phyloP scores from a whole-genome alignment of 92 coral and sea anemone species.

The Diadumene lineata region DNA sequence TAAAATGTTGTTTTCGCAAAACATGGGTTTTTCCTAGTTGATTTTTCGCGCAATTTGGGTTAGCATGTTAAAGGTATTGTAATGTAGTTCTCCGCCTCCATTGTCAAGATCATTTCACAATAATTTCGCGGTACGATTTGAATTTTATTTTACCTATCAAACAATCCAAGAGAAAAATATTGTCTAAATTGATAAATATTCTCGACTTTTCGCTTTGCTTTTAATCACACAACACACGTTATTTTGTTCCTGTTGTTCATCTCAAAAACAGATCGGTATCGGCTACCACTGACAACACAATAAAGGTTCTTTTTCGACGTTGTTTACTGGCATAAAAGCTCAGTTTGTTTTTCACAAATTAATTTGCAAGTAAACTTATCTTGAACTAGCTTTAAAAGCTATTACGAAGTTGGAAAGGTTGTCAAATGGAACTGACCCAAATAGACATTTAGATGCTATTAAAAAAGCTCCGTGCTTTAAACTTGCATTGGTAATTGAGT shows the following conservation, averaged over 20 bases:
- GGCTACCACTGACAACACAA: conserved; percentile 5
- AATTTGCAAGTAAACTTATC: conserved; percentile 43
- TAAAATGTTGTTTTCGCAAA: conserved; percentile 3
- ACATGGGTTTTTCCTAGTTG: not conserved
- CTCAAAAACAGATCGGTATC: conserved; percentile 14
- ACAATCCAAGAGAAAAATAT: not conserved
- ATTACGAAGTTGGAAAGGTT: conserved; percentile 30
- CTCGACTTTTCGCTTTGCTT: not conserved
- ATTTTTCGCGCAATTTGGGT: conserved; percentile 9
- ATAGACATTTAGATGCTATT: conserved; percentile 53
- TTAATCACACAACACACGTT: not conserved
- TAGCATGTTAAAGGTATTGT: not conserved
- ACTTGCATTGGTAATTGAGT: conserved; percentile 62
- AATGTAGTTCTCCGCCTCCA: conserved; percentile 23
- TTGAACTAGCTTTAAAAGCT: conserved; percentile 44
- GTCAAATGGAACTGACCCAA: conserved; percentile 38
- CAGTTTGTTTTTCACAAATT: conserved; percentile 15
- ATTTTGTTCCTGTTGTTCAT: conserved; percentile 3
- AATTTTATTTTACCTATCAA: not conserved
- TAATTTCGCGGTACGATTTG: conserved; percentile 6
- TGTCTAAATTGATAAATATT: not conserved
- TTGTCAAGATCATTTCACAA: conserved; percentile 13
- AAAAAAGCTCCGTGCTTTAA: conserved; percentile 52
- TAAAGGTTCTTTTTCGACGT: conserved; percentile 5
- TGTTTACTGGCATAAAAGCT: conserved; percentile 24